Evolutionary conservation across 2,888 invertebrate genomes (phyloP).

Genomic region (Drosophila pseudotakahashii): DNA sequence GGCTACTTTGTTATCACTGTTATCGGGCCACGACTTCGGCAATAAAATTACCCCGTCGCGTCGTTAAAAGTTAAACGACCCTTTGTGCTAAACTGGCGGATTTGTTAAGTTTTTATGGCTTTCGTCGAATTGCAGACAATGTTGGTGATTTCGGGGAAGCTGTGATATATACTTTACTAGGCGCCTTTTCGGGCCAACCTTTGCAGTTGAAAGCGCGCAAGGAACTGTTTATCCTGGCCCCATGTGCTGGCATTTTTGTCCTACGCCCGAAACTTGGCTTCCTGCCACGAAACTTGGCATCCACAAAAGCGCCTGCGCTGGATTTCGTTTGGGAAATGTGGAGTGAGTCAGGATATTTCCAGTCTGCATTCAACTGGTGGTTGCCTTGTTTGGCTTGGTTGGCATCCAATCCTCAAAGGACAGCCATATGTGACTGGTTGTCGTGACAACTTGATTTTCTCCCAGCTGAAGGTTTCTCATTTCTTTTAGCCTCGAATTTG

Average conservation of each 20-base stretch:
- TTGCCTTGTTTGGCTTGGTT: slow-evolving; percentile 39
- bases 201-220: slow-evolving; percentile 76
- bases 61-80: slow-evolving; percentile 59
- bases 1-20: slow-evolving; percentile 60
- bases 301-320: slow-evolving; percentile 67
- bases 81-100: slow-evolving; percentile 45
- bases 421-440: slow-evolving; percentile 70
- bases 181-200: slow-evolving; percentile 51
- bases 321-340: slow-evolving; percentile 19
- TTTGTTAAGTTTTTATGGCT: slow-evolving; percentile 38
- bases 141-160: neutral
- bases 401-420: slow-evolving; percentile 39
- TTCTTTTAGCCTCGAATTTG: slow-evolving; percentile 60
- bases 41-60: slow-evolving; percentile 63
- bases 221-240: slow-evolving; percentile 67
- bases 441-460: slow-evolving; percentile 74
- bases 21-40: slow-evolving; percentile 56
- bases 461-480: slow-evolving; percentile 56
- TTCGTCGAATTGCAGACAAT: slow-evolving; percentile 17
- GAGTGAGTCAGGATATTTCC: neutral
- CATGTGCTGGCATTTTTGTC: slow-evolving; percentile 64
- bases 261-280: slow-evolving; percentile 58
- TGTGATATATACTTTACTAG: too few species aligned
- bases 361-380: slow-evolving; percentile 72
- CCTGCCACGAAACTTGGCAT: slow-evolving; percentile 64